Evolutionary conservation across 1,140 invertebrate species (phyloP).

Genomic region (Dendroctonus valens): DNA sequence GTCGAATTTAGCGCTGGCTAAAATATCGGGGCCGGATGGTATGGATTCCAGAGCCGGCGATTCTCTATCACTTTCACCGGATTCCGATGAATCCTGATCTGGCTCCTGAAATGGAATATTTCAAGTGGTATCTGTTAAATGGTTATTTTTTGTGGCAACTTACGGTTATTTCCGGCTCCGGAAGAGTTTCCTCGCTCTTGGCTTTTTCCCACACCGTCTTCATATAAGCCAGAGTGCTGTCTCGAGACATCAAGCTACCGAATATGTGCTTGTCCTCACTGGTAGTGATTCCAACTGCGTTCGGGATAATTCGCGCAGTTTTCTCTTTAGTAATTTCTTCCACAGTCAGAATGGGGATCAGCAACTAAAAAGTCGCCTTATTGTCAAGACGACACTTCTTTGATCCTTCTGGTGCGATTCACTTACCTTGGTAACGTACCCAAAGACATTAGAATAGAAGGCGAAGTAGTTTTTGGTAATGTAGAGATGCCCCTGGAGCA

Average conservation of each 20-base stretch:
- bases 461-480: conserved; percentile 92
- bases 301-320: conserved; percentile 86
- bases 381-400: not conserved
- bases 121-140: not conserved
- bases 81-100: conserved; percentile 41
- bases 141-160: conserved; percentile 11
- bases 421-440: conserved; percentile 84
- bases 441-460: conserved; percentile 94
- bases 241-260: conserved; percentile 82
- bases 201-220: conserved; percentile 47
- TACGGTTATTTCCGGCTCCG: conserved; percentile 42
- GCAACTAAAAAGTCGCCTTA: conserved; percentile 57
- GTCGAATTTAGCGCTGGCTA: conserved; percentile 30
- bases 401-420: not conserved
- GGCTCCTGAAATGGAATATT: conserved; percentile 36
- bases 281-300: conserved; percentile 84
- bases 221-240: conserved; percentile 84
- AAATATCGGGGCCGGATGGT: conserved; percentile 16
- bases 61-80: conserved; percentile 42
- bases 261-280: conserved; percentile 83
- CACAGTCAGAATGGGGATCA: conserved; percentile 80
- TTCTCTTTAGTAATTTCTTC: conserved; percentile 86
- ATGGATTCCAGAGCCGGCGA: conserved; percentile 29
- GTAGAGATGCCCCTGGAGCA: conserved; percentile 90
- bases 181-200: conserved; percentile 39